phyloP scores from a whole-genome alignment of 1,140 invertebrate genomes.

The Hydropsyche tenuis region DNA sequence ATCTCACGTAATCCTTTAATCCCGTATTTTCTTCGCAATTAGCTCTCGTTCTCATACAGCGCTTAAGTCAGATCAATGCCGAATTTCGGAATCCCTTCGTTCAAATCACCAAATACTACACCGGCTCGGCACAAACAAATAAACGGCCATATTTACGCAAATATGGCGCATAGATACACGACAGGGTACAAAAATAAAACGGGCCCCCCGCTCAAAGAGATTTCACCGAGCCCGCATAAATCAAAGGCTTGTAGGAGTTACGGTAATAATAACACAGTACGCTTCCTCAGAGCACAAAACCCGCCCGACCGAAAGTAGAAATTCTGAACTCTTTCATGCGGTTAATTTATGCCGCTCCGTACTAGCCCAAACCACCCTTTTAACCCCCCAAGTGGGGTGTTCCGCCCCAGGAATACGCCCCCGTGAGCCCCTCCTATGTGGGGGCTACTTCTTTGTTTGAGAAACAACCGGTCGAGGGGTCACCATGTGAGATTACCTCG shows the following conservation, averaged over 20 bases:
- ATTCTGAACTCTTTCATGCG: conserved; percentile 50
- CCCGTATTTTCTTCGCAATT: too few relatives aligned
- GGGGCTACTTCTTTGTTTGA: conserved; percentile 37
- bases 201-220: conserved; percentile 33
- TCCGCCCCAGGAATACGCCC: background rate
- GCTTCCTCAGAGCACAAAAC: conserved; percentile 46
- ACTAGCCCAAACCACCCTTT: conserved; percentile 20
- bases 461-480: conserved; percentile 26
- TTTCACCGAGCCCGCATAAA: conserved; percentile 38
- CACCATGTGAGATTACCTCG: too few relatives aligned
- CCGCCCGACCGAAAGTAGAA: conserved; percentile 46
- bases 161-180: too few relatives aligned
- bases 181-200: background rate
- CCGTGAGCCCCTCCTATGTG: background rate
- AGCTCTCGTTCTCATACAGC: too few relatives aligned
- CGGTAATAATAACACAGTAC: conserved; percentile 41
- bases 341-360: conserved; percentile 48
- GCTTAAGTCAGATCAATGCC: too few relatives aligned
- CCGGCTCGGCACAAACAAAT: too few relatives aligned
- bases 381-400: background rate
- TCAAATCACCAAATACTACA: too few relatives aligned
- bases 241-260: conserved; percentile 35
- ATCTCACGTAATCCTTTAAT: too few relatives aligned
- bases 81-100: too few relatives aligned
- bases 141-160: too few relatives aligned